Conservation (phyloP, 2,888 invertebrate genomes). For the Argyra leucocephala region DNA sequence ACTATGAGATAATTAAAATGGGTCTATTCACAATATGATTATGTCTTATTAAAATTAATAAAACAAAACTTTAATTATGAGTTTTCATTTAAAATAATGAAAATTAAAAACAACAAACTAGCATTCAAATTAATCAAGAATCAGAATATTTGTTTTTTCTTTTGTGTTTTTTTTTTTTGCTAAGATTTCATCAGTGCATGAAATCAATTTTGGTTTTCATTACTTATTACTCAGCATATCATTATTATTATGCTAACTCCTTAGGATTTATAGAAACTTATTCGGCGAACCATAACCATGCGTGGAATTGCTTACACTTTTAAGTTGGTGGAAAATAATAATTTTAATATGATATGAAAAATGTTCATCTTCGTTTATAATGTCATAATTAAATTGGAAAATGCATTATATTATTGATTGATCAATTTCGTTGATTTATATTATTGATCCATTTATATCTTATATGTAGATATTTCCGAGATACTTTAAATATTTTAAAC, state of each 20-base stretch:
- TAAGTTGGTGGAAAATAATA: too few species aligned
- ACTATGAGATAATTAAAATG: too few species aligned
- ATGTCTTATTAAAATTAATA: too few species aligned
- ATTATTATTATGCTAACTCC: not conserved
- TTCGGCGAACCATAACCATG: not conserved
- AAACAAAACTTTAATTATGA: not conserved
- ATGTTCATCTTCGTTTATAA: not conserved
- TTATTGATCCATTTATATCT: too few species aligned
- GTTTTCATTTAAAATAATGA: not conserved
- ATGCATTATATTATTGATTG: too few species aligned
- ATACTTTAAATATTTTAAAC: too few species aligned
- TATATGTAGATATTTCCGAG: too few species aligned
- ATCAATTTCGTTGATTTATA: too few species aligned
- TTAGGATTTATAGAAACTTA: not conserved
- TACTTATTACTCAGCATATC: not conserved
- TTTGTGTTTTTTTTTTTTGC: not conserved
- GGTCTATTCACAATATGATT: too few species aligned
- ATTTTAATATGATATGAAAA: not conserved
- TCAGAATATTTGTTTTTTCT: too few species aligned
- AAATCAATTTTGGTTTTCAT: not conserved
- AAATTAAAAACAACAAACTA: not conserved
- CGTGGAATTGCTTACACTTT: conserved; percentile 6
- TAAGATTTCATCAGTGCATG: not conserved
- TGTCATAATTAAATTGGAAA: too few species aligned
- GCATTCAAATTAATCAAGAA: conserved; percentile 2